Conservation (phyloP, 1,140 invertebrate genomes). For the Spodoptera litura region DNA sequence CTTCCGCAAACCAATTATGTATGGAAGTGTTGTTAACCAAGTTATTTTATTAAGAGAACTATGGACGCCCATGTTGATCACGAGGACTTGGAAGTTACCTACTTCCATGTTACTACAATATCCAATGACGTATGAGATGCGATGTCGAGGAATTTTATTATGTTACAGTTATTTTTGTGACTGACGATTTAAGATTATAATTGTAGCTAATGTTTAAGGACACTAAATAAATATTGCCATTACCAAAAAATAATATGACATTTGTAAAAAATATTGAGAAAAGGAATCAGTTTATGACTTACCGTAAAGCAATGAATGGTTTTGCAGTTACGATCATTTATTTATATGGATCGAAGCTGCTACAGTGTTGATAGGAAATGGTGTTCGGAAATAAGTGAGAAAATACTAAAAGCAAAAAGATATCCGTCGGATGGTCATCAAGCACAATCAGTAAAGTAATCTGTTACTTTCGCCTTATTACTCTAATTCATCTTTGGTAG, state of each 20-base stretch:
- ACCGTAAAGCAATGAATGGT: too few relatives aligned
- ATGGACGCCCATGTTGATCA: background rate
- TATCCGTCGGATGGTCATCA: slow-evolving; percentile 28
- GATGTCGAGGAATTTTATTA: too few relatives aligned
- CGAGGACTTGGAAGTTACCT: background rate
- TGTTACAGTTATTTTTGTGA: too few relatives aligned
- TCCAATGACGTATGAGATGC: too few relatives aligned
- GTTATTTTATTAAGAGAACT: slow-evolving; percentile 20
- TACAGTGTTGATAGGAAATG: background rate
- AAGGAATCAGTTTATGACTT: too few relatives aligned
- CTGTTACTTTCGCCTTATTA: slow-evolving; percentile 27
- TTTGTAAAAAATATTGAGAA: too few relatives aligned
- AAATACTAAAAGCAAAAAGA: slow-evolving; percentile 15
- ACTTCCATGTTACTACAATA: too few relatives aligned
- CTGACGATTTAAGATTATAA: too few relatives aligned
- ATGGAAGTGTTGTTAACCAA: slow-evolving; percentile 38
- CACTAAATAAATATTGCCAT: too few relatives aligned
- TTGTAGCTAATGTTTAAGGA: too few relatives aligned
- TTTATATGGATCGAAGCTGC: background rate
- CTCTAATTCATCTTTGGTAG: slow-evolving; percentile 28
- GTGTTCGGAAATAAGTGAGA: background rate
- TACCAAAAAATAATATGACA: too few relatives aligned
- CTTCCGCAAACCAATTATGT: slow-evolving; percentile 50
- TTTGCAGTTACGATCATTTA: background rate
- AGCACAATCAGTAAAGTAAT: slow-evolving; percentile 23